Evolutionary conservation across 2,797 vertebrate genomes (phyloP), one percentile per base, ranked within the genome.

Genomic region (Sebastes hubbsi): DNA sequence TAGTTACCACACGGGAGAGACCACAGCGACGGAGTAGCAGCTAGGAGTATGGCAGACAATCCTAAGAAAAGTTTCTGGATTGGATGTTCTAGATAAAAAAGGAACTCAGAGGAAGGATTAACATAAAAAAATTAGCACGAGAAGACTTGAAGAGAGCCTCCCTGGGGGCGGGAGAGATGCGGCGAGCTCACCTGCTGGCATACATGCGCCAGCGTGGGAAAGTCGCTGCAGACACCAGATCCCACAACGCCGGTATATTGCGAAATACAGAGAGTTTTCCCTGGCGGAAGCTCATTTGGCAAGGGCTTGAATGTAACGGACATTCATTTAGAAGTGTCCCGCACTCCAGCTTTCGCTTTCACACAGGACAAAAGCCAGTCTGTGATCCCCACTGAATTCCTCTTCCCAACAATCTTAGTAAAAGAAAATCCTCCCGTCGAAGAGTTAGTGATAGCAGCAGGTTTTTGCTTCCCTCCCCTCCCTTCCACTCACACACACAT

Each of bases 361-460:
- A 89, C 81, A 86, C 65, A 81, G 62, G 71, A 75, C 81, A 85
- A 67, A 67, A 84, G 69, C 46, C 89, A 86, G 61, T 22, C 74
- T 24, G 20, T 54, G 38, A 85, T 84, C 80, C 78, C 80, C 1
- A 14, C 65, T 75, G 64, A 75, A 84, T 83, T 84, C 72, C 58
- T 75, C 75, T 75, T 38, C 59, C 81, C 80, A 85, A 52, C 9
- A 84, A 61, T 81, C 32, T 59, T 4, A 30, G 58, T 30, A 79
- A 81, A 77, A 85, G 54, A 83, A 77, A 84, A 79, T 77, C 78
- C 80, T 82, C 34, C 74, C 1, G 3, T 77, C 22, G 36, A 69
- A 73, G 14, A 61, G 64, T 82, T 56, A 91, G 61, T 88, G 89
- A 92, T 88, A 87, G 83, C 85, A 88, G 84, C 81, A 86, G 84